Evolutionary conservation across 2,113 vertebrate genomes (phyloP).

Genomic region (Neoarius graeffei): DNA sequence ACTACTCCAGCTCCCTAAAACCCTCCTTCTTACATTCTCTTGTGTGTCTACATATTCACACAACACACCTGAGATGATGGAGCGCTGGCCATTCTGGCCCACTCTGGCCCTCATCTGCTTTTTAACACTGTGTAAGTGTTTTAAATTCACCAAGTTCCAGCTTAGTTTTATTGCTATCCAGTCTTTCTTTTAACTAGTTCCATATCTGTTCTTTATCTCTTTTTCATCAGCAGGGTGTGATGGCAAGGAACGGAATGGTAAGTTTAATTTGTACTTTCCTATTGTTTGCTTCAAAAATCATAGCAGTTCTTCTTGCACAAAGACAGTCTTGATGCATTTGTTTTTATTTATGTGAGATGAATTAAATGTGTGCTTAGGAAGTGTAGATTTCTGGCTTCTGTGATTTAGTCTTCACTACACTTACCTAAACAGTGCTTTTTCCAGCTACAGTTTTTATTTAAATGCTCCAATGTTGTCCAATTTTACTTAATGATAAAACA

Average conservation of each 20-base stretch:
- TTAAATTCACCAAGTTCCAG: background rate
- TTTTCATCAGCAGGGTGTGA: slow-evolving; percentile 52
- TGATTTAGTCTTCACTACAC: slow-evolving; percentile 7
- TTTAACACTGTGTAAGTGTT: slow-evolving; percentile 45
- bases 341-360: slow-evolving; percentile 34
- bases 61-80: slow-evolving; percentile 48
- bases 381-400: background rate
- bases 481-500: background rate
- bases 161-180: background rate
- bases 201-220: background rate
- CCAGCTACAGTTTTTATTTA: background rate
- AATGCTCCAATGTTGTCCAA: background rate
- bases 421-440: background rate
- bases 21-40: background rate
- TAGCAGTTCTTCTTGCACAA: background rate
- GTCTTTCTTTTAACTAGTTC: background rate
- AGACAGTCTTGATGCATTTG: slow-evolving; percentile 43
- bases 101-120: slow-evolving; percentile 20
- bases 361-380: slow-evolving; percentile 48
- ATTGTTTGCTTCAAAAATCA: background rate
- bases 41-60: background rate
- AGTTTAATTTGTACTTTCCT: slow-evolving; percentile 48
- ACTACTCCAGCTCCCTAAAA: background rate
- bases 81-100: slow-evolving; percentile 31
- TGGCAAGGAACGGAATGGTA: slow-evolving; percentile 58